phyloP scores from a whole-genome alignment of 2,113 vertebrate species.

The Brachypteracias leptosomus region DNA sequence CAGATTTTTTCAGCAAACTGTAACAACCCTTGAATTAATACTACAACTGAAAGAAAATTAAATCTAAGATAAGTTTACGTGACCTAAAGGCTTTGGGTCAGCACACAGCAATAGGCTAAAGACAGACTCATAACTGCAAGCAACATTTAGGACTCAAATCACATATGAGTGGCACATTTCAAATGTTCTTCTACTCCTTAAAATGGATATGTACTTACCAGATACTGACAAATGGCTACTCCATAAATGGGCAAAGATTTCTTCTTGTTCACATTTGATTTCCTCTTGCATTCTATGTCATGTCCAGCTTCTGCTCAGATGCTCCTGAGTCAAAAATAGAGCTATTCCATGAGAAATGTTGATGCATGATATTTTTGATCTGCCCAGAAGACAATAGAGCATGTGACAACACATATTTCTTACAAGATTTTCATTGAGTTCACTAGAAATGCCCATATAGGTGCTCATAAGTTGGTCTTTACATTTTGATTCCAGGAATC shows the following conservation, averaged over 20 bases:
- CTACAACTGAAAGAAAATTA: constrained; percentile 4
- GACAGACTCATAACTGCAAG: background rate
- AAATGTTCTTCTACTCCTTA: constrained; percentile 4
- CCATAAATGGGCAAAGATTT: background rate
- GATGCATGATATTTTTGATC: background rate
- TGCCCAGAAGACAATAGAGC: constrained; percentile 14
- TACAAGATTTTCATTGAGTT: background rate
- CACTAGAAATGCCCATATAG: background rate
- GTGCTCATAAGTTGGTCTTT: background rate
- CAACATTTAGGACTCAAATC: constrained; percentile 23
- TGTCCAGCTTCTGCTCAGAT: constrained; percentile 17
- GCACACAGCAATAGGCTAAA: background rate
- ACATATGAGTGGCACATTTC: constrained; percentile 19
- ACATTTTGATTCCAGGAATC: constrained; percentile 9
- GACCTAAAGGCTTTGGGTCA: constrained; percentile 11
- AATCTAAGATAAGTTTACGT: background rate
- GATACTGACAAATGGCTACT: background rate
- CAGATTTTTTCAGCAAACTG: constrained; percentile 14
- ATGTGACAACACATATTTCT: constrained; percentile 30
- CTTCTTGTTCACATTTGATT: background rate
- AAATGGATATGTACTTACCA: background rate
- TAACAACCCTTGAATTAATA: background rate
- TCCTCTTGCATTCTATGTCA: constrained; percentile 30
- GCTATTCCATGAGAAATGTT: background rate
- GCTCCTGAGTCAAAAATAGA: constrained; percentile 45